Conservation (phyloP, 2,113 vertebrate genomes). For the Trematocara macrostoma region DNA sequence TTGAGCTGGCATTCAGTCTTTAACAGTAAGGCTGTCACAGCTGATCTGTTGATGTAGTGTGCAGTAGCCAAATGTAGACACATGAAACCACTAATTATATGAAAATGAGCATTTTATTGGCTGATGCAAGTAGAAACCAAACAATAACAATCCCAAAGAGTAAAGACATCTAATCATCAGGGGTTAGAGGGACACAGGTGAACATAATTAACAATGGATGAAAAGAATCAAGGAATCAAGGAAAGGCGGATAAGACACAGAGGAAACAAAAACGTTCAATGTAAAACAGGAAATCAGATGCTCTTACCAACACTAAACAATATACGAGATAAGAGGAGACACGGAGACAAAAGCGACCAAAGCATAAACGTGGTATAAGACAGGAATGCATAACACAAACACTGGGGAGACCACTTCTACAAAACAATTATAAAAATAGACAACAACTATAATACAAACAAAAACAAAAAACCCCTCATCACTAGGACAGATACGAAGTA, state of each 20-base stretch:
- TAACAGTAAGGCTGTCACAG: not conserved
- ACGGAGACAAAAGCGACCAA: not conserved
- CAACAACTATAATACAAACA: not conserved
- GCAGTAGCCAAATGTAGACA: not conserved
- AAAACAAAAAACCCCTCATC: accelerated
- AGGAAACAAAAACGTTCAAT: not conserved
- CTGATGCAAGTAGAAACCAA: not conserved
- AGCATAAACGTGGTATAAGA: not conserved
- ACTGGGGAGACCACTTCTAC: not conserved
- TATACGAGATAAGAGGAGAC: not conserved
- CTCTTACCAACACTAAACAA: not conserved
- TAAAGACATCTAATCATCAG: not conserved
- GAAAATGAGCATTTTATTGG: not conserved
- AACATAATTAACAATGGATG: not conserved
- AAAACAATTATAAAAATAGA: not conserved
- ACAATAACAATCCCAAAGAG: not conserved
- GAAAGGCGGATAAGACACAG: not conserved
- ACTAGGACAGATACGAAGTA: not conserved
- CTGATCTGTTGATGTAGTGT: not conserved
- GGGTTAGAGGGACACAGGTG: not conserved
- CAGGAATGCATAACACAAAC: not conserved
- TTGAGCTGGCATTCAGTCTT: not conserved
- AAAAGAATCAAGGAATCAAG: not conserved
- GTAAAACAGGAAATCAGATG: not conserved
- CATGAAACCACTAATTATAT: not conserved